Conservation (phyloP, 2,888 invertebrate genomes). For the Lycocerus yunnanus region DNA sequence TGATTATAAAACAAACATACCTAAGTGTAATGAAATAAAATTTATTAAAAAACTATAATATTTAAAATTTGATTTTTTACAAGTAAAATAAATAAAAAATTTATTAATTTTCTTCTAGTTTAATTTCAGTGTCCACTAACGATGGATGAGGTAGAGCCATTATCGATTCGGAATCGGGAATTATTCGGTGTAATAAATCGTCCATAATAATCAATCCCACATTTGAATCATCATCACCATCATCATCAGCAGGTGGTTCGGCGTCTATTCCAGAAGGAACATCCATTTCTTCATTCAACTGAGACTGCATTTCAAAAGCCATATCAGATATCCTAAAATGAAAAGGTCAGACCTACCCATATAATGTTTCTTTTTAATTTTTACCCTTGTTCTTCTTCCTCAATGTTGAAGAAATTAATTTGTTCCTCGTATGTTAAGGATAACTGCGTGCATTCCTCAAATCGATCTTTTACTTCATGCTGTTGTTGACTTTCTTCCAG, state of each 20-base stretch:
- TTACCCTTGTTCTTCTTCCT: neutral
- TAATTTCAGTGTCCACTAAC: neutral
- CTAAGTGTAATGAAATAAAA: no score
- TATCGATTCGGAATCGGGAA: neutral
- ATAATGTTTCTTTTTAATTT: neutral
- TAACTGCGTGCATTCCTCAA: neutral
- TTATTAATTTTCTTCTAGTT: neutral
- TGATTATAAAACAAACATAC: no score
- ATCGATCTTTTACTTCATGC: neutral
- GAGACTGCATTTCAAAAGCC: neutral
- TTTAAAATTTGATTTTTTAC: no score
- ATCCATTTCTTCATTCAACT: neutral
- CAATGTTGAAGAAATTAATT: neutral
- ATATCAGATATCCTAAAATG: neutral
- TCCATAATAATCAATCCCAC: neutral
- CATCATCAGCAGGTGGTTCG: neutral
- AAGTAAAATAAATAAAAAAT: neutral
- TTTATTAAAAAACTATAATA: no score
- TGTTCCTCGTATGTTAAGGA: neutral
- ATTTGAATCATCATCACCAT: neutral
- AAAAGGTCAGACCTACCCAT: neutral
- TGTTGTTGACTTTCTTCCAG: conserved; percentile 25
- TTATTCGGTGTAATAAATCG: neutral
- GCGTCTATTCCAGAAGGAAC: neutral
- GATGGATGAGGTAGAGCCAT: neutral